Percentiles rank a stretch among this genome's conserved stretches.
phyloP scores from a whole-genome alignment of 2,113 vertebrate species.

The Leucosticte australis region DNA sequence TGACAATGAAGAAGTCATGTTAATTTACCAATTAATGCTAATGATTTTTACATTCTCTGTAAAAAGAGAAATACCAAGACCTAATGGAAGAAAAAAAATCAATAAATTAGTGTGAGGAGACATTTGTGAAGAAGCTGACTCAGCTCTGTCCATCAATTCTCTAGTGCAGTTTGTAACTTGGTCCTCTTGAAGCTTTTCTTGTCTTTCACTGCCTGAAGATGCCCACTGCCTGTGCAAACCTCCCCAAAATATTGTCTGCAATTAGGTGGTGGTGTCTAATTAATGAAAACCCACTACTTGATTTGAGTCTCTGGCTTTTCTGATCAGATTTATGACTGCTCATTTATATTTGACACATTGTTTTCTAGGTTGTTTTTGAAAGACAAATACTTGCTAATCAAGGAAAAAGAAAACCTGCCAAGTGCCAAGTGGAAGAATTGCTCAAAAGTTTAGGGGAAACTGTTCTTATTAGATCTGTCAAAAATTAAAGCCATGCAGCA shows the following conservation, averaged over 20 bases:
- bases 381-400: not conserved
- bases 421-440: not conserved
- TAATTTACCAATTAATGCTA: not conserved
- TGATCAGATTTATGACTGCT: not conserved
- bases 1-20: not conserved
- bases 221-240: not conserved
- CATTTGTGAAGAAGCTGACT: not conserved
- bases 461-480: not conserved
- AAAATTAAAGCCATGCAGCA: not conserved
- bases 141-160: not conserved
- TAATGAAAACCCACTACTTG: fast-evolving
- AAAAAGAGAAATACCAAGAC: not conserved
- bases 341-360: not conserved
- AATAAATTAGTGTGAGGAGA: not conserved
- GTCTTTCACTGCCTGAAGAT: not conserved
- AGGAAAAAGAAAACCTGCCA: not conserved
- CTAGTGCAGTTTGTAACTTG: not conserved
- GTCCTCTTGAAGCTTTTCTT: not conserved
- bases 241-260: not conserved
- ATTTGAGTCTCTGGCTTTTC: not conserved
- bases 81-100: not conserved
- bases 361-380: not conserved
- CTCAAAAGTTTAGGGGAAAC: not conserved
- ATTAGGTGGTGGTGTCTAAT: not conserved
- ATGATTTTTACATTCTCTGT: not conserved